phyloP scores from a whole-genome alignment of 1,140 invertebrate genomes.

The Drosophila serrata region DNA sequence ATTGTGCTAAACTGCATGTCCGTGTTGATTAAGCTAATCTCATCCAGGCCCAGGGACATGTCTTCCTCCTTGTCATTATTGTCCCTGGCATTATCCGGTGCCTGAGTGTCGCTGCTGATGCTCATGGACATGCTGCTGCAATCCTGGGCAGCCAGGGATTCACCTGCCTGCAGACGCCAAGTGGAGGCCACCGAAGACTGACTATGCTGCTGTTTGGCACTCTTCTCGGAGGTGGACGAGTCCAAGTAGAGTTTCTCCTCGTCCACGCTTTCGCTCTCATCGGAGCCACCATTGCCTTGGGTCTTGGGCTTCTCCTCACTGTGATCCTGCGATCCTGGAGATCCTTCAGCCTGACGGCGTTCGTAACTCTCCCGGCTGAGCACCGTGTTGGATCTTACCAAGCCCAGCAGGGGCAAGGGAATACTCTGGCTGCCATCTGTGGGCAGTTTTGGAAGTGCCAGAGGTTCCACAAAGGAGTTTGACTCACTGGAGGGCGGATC shows the following conservation, averaged over 20 bases:
- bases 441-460: slow-evolving; percentile 87
- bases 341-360: slow-evolving; percentile 43
- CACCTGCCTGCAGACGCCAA: slow-evolving; percentile 87
- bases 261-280: slow-evolving; percentile 79
- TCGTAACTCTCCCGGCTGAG: slow-evolving; percentile 77
- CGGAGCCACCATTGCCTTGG: slow-evolving; percentile 47
- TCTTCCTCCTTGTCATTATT: slow-evolving; percentile 55
- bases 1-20: slow-evolving; percentile 79
- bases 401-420: slow-evolving; percentile 68
- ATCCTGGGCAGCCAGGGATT: slow-evolving; percentile 88
- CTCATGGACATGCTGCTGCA: slow-evolving; percentile 87
- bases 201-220: slow-evolving; percentile 85
- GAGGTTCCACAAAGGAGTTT: slow-evolving; percentile 87
- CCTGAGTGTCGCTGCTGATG: slow-evolving; percentile 86
- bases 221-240: slow-evolving; percentile 83
- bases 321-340: slow-evolving; percentile 22
- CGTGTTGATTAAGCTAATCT: slow-evolving; percentile 70
- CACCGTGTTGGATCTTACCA: slow-evolving; percentile 81
- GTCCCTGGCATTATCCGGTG: slow-evolving; percentile 16
- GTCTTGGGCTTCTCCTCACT: slow-evolving; percentile 19
- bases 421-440: slow-evolving; percentile 87
- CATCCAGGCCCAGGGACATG: slow-evolving; percentile 70
- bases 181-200: slow-evolving; percentile 86
- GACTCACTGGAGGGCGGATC: slow-evolving; percentile 87
- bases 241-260: slow-evolving; percentile 84